Evolutionary conservation across 2,797 vertebrate species (phyloP).

Genomic region (Crenuchus spilurus): DNA sequence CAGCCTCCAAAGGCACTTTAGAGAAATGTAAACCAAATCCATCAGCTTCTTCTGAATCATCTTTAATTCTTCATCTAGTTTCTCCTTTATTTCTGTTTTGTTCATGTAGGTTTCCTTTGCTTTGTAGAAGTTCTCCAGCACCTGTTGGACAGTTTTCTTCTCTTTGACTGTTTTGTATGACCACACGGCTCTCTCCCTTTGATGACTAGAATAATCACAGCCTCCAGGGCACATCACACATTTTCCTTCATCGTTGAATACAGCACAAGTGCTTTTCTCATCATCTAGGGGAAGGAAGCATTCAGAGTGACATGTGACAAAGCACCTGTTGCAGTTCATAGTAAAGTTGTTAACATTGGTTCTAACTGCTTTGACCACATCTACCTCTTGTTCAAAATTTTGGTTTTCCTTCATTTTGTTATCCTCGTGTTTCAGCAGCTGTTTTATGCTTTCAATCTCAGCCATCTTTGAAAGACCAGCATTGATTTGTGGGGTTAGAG

Average conservation of each 20-base stretch:
- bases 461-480: constrained; percentile 44
- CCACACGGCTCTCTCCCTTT: constrained; percentile 42
- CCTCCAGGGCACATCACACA: constrained; percentile 49
- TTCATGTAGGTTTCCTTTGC: constrained; percentile 46
- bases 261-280: constrained; percentile 33
- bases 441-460: constrained; percentile 42
- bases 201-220: constrained; percentile 39
- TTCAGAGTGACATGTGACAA: constrained; percentile 51
- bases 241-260: constrained; percentile 19
- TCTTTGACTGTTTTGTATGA: constrained; percentile 42
- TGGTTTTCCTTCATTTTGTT: constrained; percentile 35
- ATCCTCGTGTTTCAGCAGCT: constrained; percentile 39
- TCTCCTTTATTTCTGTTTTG: constrained; percentile 28
- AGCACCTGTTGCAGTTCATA: constrained; percentile 51
- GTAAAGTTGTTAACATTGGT: constrained; percentile 2
- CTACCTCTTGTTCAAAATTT: constrained; percentile 49
- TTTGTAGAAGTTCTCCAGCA: constrained; percentile 53
- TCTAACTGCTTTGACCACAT: constrained; percentile 21
- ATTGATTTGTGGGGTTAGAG: constrained; percentile 48
- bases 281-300: constrained; percentile 41
- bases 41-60: constrained; percentile 31
- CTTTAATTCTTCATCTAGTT: constrained; percentile 16
- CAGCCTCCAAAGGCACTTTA: constrained; percentile 46
- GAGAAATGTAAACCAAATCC: constrained; percentile 42
- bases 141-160: constrained; percentile 46